Base-by-base conservation (phyloP, 2,113 vertebrate genomes). In the Aepyceros melampus region DNA sequence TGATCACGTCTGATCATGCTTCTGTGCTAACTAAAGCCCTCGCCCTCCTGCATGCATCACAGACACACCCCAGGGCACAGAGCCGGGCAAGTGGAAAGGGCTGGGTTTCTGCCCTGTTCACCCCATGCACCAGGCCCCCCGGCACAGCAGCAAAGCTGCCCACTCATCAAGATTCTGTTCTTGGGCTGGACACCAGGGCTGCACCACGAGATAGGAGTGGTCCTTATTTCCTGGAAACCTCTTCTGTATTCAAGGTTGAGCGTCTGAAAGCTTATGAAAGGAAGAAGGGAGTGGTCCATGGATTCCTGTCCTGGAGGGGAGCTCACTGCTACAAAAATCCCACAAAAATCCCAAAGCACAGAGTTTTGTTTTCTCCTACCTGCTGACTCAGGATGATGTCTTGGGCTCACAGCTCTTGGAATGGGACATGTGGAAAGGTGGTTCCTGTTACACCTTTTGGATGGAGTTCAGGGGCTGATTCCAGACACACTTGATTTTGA, bases 1-100 rank as follows among this genome's bases (percentile, higher is more conserved):
- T 31, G 33, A 9, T n/a, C 49, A 2, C 1, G 0, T 29, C 25
- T 25, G 23, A 6, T 33, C 49, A 3, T 2, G 1, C 19, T 51
- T n/a, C 21, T 12, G 0, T 11, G 29, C 62, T n/a, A 4, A 6
- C 27, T 19, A 49, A n/a, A 88, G n/a, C 49, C 2, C 4, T 0
- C 29, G 23, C 71, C 71, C 21, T 76, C 36, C 31, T 60, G 47
- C 15, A 7, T 21, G 4, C 11, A 23, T 1, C 3, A 1, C 53
- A 55, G 43, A 60, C 45, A 47, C 9, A 25, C n/a, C 33, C n/a
- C 12, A 51, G 33, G 45, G 47, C 1, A 0, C 5, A 16, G 2
- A 4, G n/a, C 76, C 6, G 19, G 33, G 53, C 4, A 0, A 43
- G 23, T 45, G 51, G 36, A 47, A 19, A 33, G 17, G 45, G 10